Percentiles rank a stretch among this genome's conserved stretches.
phyloP scores from a whole-genome alignment of 2,797 vertebrate species.

The Xenentodon cancila region DNA sequence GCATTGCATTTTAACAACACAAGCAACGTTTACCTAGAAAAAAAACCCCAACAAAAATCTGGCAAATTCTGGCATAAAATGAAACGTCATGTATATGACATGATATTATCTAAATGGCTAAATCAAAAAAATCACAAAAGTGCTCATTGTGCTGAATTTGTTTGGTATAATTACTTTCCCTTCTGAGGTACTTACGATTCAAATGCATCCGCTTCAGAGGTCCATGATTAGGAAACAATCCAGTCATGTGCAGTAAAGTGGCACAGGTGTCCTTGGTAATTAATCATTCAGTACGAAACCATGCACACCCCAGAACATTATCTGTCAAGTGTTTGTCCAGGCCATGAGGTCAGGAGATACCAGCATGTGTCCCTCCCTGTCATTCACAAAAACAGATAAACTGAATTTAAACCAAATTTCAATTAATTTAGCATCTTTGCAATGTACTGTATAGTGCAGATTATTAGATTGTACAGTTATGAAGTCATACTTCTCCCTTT shows the following conservation, averaged over 20 bases:
- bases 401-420: not conserved
- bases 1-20: no score
- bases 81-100: no score
- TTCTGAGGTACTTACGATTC: no score
- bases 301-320: slow-evolving; percentile 53
- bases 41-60: no score
- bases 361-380: slow-evolving; percentile 43
- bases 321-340: slow-evolving; percentile 57
- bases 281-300: slow-evolving; percentile 58
- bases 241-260: slow-evolving; percentile 59
- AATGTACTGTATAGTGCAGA: not conserved
- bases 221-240: slow-evolving; percentile 70
- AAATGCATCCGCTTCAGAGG: slow-evolving; percentile 12
- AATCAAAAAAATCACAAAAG: no score
- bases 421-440: slow-evolving; percentile 6
- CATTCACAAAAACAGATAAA: slow-evolving; percentile 11
- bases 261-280: slow-evolving; percentile 49
- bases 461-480: slow-evolving; percentile 20
- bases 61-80: no score
- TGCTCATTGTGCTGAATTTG: no score
- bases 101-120: no score
- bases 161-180: no score
- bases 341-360: slow-evolving; percentile 62
- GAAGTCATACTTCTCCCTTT: slow-evolving; percentile 25
- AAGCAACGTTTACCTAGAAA: no score